Base-by-base conservation (phyloP, 2,888 invertebrate genomes). In the Rhamphomyia laevipes region DNA sequence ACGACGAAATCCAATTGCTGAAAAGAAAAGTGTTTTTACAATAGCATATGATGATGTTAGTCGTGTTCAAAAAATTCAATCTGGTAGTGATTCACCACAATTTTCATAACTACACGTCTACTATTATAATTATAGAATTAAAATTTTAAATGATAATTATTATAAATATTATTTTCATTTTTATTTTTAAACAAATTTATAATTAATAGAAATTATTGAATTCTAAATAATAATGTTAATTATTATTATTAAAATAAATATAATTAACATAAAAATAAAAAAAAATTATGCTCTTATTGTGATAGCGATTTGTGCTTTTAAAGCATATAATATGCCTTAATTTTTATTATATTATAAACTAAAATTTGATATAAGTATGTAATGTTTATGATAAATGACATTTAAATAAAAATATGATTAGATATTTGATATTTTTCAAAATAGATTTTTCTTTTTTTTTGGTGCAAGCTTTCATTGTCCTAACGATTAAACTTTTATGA, bases 11-110 rank as follows among this genome's bases (percentile, higher is more conserved):
- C 78, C 81, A 16, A 83, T 83, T 52, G 81, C 83, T 5, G 90
- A 91, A 61, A 93, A 92, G 72, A 91, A 92, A 64, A 92, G 91
- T 64, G 84, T 93, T 27, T 93, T 93, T 63, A 90, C 90, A 9
- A 93, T 93, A 57, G 91, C 91, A 1, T 93, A 92, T 63, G 88
- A 87, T 61, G 91, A 91, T 61, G 87, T 92, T 60, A 68, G 67
- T 50, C 85, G 88, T 57, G 90, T 89, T 1, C 84, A 84, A 61
- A 86, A 87, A 63, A 73, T 90, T 48, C 73, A 85, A 61, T 82
- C 87, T 16, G 86, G 87, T 56, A 88, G 86, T 65, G 83, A 83
- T 59, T 82, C 85, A 7, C 84, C 86, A 41, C 84, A 84, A 56
- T 72, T 71, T 60, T 73, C 65, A 51, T 67, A 64, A 60, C 56